These are phyloP conservation scores for Chaunax sp. DNA, from an alignment of 2,797 vertebrate genomes.

Conservation along the genomic window DNA sequence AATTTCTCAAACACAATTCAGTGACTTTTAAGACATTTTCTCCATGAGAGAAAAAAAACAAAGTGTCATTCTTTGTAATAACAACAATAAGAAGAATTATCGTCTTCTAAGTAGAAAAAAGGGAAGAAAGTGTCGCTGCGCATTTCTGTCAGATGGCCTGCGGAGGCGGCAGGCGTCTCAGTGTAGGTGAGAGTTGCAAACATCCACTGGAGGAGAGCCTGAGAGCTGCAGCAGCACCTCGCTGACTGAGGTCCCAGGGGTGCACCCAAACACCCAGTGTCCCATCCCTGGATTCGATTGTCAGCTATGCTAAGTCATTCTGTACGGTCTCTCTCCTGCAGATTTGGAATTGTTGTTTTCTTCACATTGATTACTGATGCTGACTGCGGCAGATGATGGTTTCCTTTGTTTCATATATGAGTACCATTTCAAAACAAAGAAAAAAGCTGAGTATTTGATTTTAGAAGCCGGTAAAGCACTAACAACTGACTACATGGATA, in stretches of 20 bases:
- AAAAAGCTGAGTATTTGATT: slow-evolving; percentile 54
- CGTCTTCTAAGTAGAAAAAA: slow-evolving; percentile 78
- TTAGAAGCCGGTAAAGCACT: slow-evolving; percentile 58
- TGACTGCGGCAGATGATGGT: slow-evolving; percentile 74
- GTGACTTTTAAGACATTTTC: slow-evolving; percentile 81
- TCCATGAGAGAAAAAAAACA: slow-evolving; percentile 73
- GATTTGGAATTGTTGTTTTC: slow-evolving; percentile 77
- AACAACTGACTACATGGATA: slow-evolving; percentile 65
- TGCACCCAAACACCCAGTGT: slow-evolving; percentile 64
- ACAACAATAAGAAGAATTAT: slow-evolving; percentile 67
- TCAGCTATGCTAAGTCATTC: slow-evolving; percentile 63
- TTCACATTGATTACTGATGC: slow-evolving; percentile 71
- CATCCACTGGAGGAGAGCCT: slow-evolving; percentile 81
- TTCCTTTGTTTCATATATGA: slow-evolving; percentile 52
- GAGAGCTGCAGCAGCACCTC: slow-evolving; percentile 68
- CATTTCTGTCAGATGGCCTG: slow-evolving; percentile 79
- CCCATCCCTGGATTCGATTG: slow-evolving; percentile 79
- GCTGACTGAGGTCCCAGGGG: slow-evolving; percentile 76
- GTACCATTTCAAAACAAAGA: slow-evolving; percentile 39
- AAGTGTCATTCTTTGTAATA: slow-evolving; percentile 73
- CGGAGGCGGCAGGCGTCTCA: slow-evolving; percentile 73
- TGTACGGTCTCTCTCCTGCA: slow-evolving; percentile 71
- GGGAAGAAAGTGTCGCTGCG: slow-evolving; percentile 88
- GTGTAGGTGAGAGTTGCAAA: slow-evolving; percentile 78
- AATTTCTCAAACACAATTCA: slow-evolving; percentile 53